phyloP scores from a whole-genome alignment of 2,797 vertebrate species.

The Alcedo atthis region DNA sequence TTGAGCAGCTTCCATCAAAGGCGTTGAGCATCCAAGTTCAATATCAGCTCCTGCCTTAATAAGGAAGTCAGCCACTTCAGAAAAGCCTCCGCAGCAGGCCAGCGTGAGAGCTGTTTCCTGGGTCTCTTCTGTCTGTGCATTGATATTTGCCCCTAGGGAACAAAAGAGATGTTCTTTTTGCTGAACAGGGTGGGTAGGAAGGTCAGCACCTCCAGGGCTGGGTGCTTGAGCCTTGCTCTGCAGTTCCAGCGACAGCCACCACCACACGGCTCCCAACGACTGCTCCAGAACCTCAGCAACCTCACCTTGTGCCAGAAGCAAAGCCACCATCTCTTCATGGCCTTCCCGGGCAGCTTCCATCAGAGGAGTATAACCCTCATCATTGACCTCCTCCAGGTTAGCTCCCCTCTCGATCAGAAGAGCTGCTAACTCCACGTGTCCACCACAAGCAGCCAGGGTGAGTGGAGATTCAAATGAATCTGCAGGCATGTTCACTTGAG shows the following conservation, averaged over 20 bases:
- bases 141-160: slow-evolving; percentile 94
- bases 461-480: slow-evolving; percentile 98
- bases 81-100: slow-evolving; percentile 97
- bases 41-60: slow-evolving; percentile 98
- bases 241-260: background rate
- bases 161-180: background rate
- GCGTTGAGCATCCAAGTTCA: slow-evolving; percentile 97
- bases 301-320: slow-evolving; percentile 96
- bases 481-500: slow-evolving; percentile 99
- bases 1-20: slow-evolving; percentile 98
- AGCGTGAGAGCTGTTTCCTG: slow-evolving; percentile 97
- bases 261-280: background rate
- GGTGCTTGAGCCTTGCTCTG: background rate
- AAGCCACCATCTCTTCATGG: slow-evolving; percentile 98
- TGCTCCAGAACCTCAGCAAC: fast-evolving
- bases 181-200: background rate
- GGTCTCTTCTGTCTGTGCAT: slow-evolving; percentile 98
- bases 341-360: slow-evolving; percentile 99
- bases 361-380: slow-evolving; percentile 97
- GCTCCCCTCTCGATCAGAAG: slow-evolving; percentile 96
- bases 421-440: slow-evolving; percentile 95
- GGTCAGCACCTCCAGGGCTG: background rate
- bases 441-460: slow-evolving; percentile 95
- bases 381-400: slow-evolving; percentile 98
- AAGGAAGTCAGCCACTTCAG: slow-evolving; percentile 98